Conservation (phyloP, 1,140 invertebrate species). For the Phymastichus coffea region DNA sequence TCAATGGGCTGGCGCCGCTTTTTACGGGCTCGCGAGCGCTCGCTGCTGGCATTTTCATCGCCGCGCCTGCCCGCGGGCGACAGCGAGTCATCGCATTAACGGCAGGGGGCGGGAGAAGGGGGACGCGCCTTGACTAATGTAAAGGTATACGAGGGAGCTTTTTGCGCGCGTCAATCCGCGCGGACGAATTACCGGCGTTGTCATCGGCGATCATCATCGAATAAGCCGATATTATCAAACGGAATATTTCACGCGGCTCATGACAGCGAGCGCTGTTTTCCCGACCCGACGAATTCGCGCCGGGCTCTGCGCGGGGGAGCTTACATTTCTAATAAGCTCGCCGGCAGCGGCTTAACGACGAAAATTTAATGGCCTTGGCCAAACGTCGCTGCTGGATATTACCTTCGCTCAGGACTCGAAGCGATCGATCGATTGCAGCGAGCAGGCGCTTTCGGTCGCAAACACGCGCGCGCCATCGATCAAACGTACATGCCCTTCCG, state of each 20-base stretch:
- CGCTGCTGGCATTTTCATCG: too few species aligned
- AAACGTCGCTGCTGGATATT: background rate
- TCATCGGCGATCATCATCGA: slow-evolving; percentile 15
- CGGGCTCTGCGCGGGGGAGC: background rate
- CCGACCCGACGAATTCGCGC: too few species aligned
- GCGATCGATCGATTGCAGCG: too few species aligned
- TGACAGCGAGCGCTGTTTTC: too few species aligned
- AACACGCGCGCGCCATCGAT: too few species aligned
- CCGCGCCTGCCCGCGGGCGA: too few species aligned
- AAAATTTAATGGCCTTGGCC: background rate
- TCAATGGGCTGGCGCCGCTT: too few species aligned
- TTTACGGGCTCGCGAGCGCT: too few species aligned
- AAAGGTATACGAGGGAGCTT: background rate
- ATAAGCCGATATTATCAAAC: slow-evolving; percentile 18
- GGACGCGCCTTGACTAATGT: slow-evolving; percentile 4
- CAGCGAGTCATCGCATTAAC: too few species aligned
- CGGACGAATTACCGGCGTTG: slow-evolving; percentile 9
- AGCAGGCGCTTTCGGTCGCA: too few species aligned
- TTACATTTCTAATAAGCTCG: background rate
- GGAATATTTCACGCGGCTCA: slow-evolving; percentile 7
- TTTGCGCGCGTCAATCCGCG: background rate
- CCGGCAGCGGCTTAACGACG: background rate
- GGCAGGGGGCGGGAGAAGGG: too few species aligned
- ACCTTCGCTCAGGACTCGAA: background rate
- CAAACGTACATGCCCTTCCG: too few species aligned